Conservation (phyloP, 2,888 invertebrate species). For the Spisula solida region DNA sequence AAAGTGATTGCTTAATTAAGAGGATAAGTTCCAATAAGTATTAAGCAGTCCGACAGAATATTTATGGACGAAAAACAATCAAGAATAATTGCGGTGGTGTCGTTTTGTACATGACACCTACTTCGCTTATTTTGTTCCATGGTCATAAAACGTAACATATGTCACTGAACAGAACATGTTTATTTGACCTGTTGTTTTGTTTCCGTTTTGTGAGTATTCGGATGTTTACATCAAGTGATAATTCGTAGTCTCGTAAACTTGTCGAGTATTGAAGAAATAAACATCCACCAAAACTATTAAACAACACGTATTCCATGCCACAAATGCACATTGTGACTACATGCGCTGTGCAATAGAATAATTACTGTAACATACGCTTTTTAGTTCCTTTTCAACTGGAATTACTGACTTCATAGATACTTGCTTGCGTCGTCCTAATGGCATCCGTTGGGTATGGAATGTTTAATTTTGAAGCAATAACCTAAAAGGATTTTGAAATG, state of each 20-base stretch:
- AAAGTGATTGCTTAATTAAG: conserved; percentile 13
- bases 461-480: conserved; percentile 35
- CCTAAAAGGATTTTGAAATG: conserved; percentile 35
- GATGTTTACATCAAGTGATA: no score
- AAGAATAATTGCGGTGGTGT: background rate
- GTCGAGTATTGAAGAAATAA: no score
- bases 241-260: no score
- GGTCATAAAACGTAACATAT: background rate
- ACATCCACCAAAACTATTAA: no score
- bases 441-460: conserved; percentile 30
- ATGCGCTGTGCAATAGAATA: no score
- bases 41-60: background rate
- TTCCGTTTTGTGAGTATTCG: background rate
- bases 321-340: no score
- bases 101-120: conserved; percentile 14
- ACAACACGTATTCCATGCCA: no score
- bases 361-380: no score
- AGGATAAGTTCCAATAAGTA: background rate
- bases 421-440: conserved; percentile 7
- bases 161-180: background rate
- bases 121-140: background rate
- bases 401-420: background rate
- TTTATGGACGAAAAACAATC: background rate
- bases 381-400: no score
- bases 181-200: background rate